These are phyloP conservation scores for Echinometra lucunter DNA, from an alignment of 53 echinoderm and acorn worm species.

Conservation along the genomic window DNA sequence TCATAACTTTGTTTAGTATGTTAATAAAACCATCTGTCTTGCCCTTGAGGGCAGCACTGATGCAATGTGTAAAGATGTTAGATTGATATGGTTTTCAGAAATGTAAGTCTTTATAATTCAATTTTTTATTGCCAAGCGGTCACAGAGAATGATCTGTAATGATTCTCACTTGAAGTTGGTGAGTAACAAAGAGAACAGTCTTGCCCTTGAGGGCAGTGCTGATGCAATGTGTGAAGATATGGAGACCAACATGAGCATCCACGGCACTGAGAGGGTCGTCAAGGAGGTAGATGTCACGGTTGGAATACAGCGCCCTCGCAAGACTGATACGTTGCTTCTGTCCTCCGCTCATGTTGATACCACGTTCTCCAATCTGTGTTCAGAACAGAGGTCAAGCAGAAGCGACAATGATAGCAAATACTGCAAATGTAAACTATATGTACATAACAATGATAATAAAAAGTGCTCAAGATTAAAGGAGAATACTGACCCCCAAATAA, in stretches of 20 bases:
- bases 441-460: too few species aligned
- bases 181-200: constrained; percentile 95
- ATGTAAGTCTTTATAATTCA: too few species aligned
- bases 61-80: constrained; percentile 95
- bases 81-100: too few species aligned
- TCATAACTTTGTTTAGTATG: too few species aligned
- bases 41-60: constrained; percentile 82
- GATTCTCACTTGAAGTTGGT: constrained; percentile 93
- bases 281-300: constrained; percentile 91
- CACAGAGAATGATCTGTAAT: not conserved
- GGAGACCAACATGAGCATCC: constrained; percentile 93
- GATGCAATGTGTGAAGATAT: constrained; percentile 96
- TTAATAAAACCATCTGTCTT: constrained; percentile 95
- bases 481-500: too few species aligned
- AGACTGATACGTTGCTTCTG: constrained; percentile 97
- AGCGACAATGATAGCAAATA: not conserved
- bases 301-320: constrained; percentile 90
- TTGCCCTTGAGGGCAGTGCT: constrained; percentile 85
- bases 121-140: too few species aligned
- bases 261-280: constrained; percentile 99
- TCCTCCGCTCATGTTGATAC: constrained; percentile 96
- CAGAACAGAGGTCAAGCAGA: not conserved
- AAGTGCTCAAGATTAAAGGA: too few species aligned
- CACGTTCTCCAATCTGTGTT: constrained; percentile 94
- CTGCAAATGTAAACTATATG: not conserved